Evolutionary conservation across 1,140 invertebrate species (phyloP), one percentile per base, ranked within the genome.

Genomic region (Drosophila murphyi): DNA sequence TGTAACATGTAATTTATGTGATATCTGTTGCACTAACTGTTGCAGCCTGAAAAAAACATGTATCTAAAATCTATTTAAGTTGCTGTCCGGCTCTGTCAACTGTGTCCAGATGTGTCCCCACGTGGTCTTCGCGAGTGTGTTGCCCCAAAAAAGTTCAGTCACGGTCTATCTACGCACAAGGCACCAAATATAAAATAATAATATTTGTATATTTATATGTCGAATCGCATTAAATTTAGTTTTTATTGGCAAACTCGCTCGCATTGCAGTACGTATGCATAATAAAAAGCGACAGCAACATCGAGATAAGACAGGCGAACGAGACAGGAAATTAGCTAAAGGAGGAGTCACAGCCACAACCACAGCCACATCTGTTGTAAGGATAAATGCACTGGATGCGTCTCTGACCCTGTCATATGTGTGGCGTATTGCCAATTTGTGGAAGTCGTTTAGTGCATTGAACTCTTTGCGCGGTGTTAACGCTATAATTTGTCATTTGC

Each of bases 121-220:
- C 45, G 56, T 67, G 47, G 34, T 20, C 39, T 31, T 52, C 32
- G 7, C 50, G 59, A 82, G 78, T 56, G 67, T 82, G 70, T 68
- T 74, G 65, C 65, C 72, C 54, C 20, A 43, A 50, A 65, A 68
- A 65, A 72, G 74, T 86, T 78, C 55, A 67, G 20, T 63, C 64
- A 57, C n/a, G n/a, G 5, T 52, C 2, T 3, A 8, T 50, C 10
- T 41, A 63, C 50, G 59, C 80, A 78, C 80, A 65, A 82, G 69
- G 76, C 72, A 47, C 59, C 59, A 76, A 87, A 87, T 78, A 43
- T 10, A 43, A 43, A 65, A 65, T 60, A 59, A 76, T 76, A 89
- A 89, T 87, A 83, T 87, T 89, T 77, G 74, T 87, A 88, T 89
- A 83, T 87, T 87, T 87, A 87, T 87, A 72, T 89, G 83, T 70